Base-by-base conservation (phyloP, 1,140 invertebrate genomes). In the Leptinotarsa undecemlineata region DNA sequence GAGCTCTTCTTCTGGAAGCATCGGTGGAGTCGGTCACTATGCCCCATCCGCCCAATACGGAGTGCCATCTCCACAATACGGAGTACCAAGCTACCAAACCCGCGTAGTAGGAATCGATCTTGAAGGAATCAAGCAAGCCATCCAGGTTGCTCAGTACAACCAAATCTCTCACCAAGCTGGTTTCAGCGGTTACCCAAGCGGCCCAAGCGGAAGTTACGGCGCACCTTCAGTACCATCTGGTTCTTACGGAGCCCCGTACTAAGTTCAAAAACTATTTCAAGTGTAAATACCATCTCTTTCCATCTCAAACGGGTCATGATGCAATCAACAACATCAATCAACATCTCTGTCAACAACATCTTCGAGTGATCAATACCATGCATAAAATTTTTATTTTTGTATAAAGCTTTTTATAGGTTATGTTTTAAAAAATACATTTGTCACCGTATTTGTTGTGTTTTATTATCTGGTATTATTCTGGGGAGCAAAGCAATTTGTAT, bases 71-170 rank as follows among this genome's bases (percentile, higher is more conserved):
- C 84, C 87, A 68, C 81, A 80, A 60, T 90, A 90, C 82, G 90
- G 90, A 69, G 90, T 87, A 2, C 90, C 90, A 14, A 82, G 84
- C 67, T 89, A 89, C 83, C 82, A 84, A 48, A 84, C 85, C 60
- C 88, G 91, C 71, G 91, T 93, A 42, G 91, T 92, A 69, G 92
- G 91, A 71, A 90, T 93, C 84, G 90, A 92, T 84, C 89, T 93
- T 68, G 92, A 93, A 78, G 91, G 90, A 64, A 90, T 93, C 84
- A 90, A 91, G 81, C 92, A 92, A 77, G 92, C 91, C 76, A 92
- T 93, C 85, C 91, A 92, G 80, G 91, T 93, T 64, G 91, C 91
- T 20, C 91, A 93, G 81, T 92, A 90, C 87, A 87, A 91, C 81
- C 91, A 90, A 78, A 73, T 82, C 77, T 83, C 83, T 42, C 84